Base-by-base conservation (phyloP, 2,888 invertebrate genomes). In the Eristalinus sepulchralis region DNA sequence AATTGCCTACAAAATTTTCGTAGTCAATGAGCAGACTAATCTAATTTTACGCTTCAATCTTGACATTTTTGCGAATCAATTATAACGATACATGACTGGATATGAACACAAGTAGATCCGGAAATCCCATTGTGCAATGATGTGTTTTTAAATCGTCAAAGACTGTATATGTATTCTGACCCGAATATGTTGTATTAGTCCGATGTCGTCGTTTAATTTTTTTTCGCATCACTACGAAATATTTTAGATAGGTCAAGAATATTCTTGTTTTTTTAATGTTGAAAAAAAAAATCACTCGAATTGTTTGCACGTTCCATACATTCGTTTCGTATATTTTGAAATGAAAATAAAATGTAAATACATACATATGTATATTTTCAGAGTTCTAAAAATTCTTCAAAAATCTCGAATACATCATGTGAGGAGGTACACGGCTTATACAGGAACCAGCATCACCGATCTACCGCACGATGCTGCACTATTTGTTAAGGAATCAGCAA, bases 401-500 rank as follows among this genome's bases (percentile, higher is more conserved):
- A 53, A 55, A 27, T 82, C 77, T 59, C 85, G 81, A 10, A 36
- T 85, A 9, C 77, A 85, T 20, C 22, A 60, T 22, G 39, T 70
- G 1, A 36, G 77, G 13, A 5, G 60, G 0, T 20, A 64, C 22
- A 31, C 77, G 20, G 85, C 85, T 1, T 81, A 77, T 8, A 85
- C 85, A 10, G 85, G 85, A 8, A 81, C 85, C 10, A 77, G 68
- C 2, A 39, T 85, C 0, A 70, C 59, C 5, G 85, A 85, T 17
- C 27, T 94, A 17, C 91, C 93, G 1, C 91, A 91, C 33, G 92
- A 92, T 88, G 92, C 93, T 72, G 94, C 95, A 17, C 92, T 94
- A 0, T 97, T 95, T 89, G 94, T 97, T 17, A 97, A 98, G 90
- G 95, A 96, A 88, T 96, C 96, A 89, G 95, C 95, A 0, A 94